Percentiles rank a stretch among this genome's conserved stretches.
These are phyloP conservation scores for Drosophila sp. DNA, from an alignment of 1,140 invertebrate species.

Conservation along the genomic window DNA sequence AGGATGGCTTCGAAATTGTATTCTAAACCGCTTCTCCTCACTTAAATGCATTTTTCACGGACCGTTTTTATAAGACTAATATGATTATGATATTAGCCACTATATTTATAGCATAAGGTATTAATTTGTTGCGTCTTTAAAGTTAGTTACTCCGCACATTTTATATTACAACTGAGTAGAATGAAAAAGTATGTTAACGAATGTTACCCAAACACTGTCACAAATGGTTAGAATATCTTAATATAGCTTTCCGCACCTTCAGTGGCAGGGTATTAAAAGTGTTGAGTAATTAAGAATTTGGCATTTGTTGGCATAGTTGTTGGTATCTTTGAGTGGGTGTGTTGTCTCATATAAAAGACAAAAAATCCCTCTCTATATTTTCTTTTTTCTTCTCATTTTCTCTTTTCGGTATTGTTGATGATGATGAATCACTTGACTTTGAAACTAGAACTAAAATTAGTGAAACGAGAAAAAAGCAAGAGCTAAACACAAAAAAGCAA, in stretches of 20 bases:
- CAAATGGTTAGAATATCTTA: neutral
- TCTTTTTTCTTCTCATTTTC: constrained; percentile 19
- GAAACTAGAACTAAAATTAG: constrained; percentile 80
- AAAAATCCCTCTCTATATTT: constrained; percentile 21
- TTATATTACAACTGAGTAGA: no score
- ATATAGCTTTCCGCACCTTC: neutral
- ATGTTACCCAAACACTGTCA: no score
- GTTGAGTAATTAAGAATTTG: constrained; percentile 65
- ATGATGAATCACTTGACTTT: constrained; percentile 72
- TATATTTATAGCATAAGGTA: no score
- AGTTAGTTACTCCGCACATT: no score
- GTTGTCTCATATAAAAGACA: neutral
- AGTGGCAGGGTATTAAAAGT: constrained; percentile 14
- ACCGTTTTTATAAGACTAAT: no score
- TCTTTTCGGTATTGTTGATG: constrained; percentile 37
- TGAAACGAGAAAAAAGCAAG: constrained; percentile 45
- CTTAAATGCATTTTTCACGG: no score
- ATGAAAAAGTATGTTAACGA: no score
- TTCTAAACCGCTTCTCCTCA: no score
- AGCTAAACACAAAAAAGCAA: constrained; percentile 36
- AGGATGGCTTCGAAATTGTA: no score
- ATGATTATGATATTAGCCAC: no score
- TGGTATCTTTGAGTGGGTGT: constrained; percentile 18
- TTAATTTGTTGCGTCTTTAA: no score
- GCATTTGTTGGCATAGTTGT: constrained; percentile 53